These are phyloP conservation scores for Meandrusa payeni DNA, from an alignment of 2,888 invertebrate genomes.

Conservation along the genomic window DNA sequence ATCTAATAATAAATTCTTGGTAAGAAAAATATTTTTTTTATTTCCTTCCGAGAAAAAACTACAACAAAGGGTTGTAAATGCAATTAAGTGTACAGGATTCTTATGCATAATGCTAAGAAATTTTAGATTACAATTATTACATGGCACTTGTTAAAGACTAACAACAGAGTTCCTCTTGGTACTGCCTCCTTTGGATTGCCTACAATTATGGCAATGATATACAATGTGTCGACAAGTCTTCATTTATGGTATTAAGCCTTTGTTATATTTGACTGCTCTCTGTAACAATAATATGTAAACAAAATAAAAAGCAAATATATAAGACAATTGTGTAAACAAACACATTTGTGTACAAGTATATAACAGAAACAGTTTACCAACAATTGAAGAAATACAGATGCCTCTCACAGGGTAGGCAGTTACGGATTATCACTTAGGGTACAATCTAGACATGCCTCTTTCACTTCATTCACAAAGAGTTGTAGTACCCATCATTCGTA, in stretches of 20 bases:
- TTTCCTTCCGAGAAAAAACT: too few relatives aligned
- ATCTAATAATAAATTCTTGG: slow-evolving; percentile 64
- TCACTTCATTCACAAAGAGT: too few relatives aligned
- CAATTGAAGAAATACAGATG: too few relatives aligned
- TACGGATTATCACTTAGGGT: too few relatives aligned
- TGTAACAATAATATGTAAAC: slow-evolving; percentile 42
- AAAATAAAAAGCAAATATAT: too few relatives aligned
- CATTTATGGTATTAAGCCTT: slow-evolving; percentile 25
- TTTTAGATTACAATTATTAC: slow-evolving; percentile 46
- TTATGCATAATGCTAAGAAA: slow-evolving; percentile 39
- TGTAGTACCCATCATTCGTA: too few relatives aligned
- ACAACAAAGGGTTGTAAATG: too few relatives aligned
- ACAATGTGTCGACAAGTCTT: slow-evolving; percentile 17
- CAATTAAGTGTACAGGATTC: slow-evolving; percentile 25
- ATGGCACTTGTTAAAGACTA: slow-evolving; percentile 63
- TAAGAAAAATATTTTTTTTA: slow-evolving; percentile 49
- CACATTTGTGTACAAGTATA: too few relatives aligned
- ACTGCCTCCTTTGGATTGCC: slow-evolving; percentile 39
- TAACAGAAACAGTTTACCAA: too few relatives aligned
- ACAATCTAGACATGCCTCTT: too few relatives aligned
- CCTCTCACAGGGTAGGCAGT: too few relatives aligned
- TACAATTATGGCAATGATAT: slow-evolving; percentile 17
- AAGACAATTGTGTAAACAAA: too few relatives aligned
- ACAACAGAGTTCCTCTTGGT: slow-evolving; percentile 42
- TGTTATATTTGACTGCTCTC: slow-evolving; percentile 70